Percentiles rank a stretch among this genome's conserved stretches.
Conservation (phyloP, 1,140 invertebrate species). For the Lordiphosa stackelbergi region DNA sequence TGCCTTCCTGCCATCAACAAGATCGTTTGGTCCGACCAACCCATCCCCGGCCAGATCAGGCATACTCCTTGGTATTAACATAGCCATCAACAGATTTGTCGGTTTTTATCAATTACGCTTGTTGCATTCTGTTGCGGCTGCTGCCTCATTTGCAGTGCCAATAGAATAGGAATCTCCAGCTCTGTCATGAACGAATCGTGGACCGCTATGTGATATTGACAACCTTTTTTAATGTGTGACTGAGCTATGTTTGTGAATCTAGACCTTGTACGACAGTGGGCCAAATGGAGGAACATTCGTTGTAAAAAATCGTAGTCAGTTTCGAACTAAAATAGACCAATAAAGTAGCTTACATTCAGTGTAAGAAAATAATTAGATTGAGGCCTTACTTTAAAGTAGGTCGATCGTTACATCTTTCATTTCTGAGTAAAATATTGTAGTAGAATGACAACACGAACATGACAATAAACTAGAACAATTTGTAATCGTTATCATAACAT, state of each 20-base stretch:
- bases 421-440: too few species aligned
- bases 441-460: too few species aligned
- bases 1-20: constrained; percentile 74
- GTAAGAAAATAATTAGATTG: too few species aligned
- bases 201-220: constrained; percentile 49
- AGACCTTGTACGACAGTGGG: constrained; percentile 22
- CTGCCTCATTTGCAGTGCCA: constrained; percentile 54
- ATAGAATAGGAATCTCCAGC: constrained; percentile 43
- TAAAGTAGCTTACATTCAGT: too few species aligned
- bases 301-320: too few species aligned
- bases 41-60: constrained; percentile 33
- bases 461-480: too few species aligned
- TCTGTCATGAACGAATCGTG: constrained; percentile 46
- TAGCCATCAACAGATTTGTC: constrained; percentile 71
- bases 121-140: constrained; percentile 38
- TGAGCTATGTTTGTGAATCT: constrained; percentile 57
- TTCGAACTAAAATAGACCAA: too few species aligned
- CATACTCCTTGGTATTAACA: constrained; percentile 56
- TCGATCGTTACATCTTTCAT: too few species aligned
- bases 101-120: constrained; percentile 73
- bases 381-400: too few species aligned
- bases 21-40: constrained; percentile 48
- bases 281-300: constrained; percentile 1
- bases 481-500: too few species aligned
- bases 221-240: constrained; percentile 45